Base-by-base conservation (phyloP, 2,113 vertebrate genomes). In the Todiramphus chloris region DNA sequence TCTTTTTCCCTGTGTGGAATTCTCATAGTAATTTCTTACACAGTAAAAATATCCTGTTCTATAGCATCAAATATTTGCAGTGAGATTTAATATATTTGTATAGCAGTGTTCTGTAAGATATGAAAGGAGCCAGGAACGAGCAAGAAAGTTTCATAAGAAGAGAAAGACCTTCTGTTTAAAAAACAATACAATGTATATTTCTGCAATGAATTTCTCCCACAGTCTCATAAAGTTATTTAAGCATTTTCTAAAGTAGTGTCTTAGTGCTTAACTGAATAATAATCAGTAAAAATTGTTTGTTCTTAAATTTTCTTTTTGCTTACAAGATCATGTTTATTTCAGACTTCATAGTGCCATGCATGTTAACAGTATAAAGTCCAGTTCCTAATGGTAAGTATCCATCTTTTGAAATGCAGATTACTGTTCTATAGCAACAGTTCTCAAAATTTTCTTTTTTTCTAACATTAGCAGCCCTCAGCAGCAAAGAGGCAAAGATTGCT, bases 61-160 rank as follows among this genome's bases (percentile, higher is more conserved):
- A 46, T 21, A 74, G 55, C 14, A 75, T 35, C 87, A 78, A 89
- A 89, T 75, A 81, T 95, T 92, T 96, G 84, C 74, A 76, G 50
- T 66, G 81, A 93, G 63, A 85, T 87, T 91, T 85, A 83, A 76
- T 91, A 35, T 66, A 60, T 80, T 92, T 89, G 39, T 53, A 53
- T 75, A 69, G 44, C 33, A 82, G 55, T 10, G 3, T 69, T 87
- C 62, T 66, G 27, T 58, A 89, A 76, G 55, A 64, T n/a, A 51
- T n/a, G 58, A 68, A 84, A 77, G 20, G 16, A 90, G 16, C 8
- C 39, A 89, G 67, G 35, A 96, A 66, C 7, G 16, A 83, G 25
- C 23, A 66, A 63, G 43, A 69, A 88, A 67, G 19, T 75, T 90
- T 63, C 43, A 59, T 56, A 48, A 90, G 39, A 28, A 64, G 19